These are phyloP conservation scores for Mormyrops boulengeri DNA, from an alignment of 2,797 vertebrate genomes.

Conservation along the genomic window DNA sequence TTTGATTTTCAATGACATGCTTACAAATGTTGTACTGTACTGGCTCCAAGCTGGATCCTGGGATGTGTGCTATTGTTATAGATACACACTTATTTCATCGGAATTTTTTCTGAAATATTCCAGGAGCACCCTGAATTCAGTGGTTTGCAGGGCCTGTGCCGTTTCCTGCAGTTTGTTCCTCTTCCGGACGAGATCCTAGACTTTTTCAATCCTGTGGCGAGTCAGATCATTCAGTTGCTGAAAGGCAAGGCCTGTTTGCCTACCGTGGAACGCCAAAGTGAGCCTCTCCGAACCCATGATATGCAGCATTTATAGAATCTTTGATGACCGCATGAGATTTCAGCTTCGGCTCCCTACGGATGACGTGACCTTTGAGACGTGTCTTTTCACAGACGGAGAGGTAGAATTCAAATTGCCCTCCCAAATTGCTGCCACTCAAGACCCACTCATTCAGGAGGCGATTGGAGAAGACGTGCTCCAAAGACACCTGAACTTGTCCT, in stretches of 20 bases:
- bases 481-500: conserved; percentile 63
- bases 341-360: not conserved
- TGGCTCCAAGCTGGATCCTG: not conserved
- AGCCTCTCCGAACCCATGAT: not conserved
- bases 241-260: conserved; percentile 67
- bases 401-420: conserved; percentile 64
- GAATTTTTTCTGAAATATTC: conserved; percentile 4
- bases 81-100: not conserved
- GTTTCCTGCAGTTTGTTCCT: conserved; percentile 64
- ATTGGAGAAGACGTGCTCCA: conserved; percentile 59
- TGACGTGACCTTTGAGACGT: not conserved
- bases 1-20: not conserved
- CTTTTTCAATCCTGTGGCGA: conserved; percentile 71
- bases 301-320: no score
- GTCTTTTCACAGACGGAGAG: conserved; percentile 45
- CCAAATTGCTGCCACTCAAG: conserved; percentile 66
- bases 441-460: conserved; percentile 63
- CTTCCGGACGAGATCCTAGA: conserved; percentile 68
- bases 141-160: conserved; percentile 59
- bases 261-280: conserved; percentile 34
- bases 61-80: not conserved
- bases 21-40: not conserved
- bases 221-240: conserved; percentile 67
- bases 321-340: not conserved
- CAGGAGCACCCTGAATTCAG: conserved; percentile 65